Percentiles rank a stretch among this genome's conserved stretches.
phyloP scores from a whole-genome alignment of 37 sponge, comb jelly and placozoan species.

The Agelas oroides region DNA sequence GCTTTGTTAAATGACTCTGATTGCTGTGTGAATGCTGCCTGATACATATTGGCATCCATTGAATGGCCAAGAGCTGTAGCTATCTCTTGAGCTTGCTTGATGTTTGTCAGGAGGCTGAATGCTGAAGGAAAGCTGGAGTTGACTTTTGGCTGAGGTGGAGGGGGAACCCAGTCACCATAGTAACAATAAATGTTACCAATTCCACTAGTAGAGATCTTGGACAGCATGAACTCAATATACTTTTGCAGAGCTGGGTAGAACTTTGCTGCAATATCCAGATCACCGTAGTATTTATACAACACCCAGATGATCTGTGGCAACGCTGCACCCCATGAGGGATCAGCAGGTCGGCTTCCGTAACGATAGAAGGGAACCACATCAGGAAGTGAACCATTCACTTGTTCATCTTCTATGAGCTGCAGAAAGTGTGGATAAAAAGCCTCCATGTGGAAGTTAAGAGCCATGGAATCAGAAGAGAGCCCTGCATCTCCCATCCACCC shows the following conservation, averaged over 20 bases:
- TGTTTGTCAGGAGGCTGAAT: conserved; percentile 55
- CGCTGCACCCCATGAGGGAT: conserved; percentile 81
- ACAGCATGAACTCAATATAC: conserved; percentile 39
- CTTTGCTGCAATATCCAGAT: conserved; percentile 18
- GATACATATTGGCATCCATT: background rate
- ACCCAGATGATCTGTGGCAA: conserved; percentile 65
- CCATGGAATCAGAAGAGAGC: conserved; percentile 68
- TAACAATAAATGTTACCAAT: conserved; percentile 36
- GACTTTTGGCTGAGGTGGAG: conserved; percentile 62
- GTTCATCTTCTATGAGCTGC: conserved; percentile 58
- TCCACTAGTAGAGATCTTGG: conserved; percentile 50
- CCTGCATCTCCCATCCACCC: conserved; percentile 89
- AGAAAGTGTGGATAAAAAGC: conserved; percentile 50
- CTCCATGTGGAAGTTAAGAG: conserved; percentile 63
- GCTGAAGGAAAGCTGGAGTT: conserved; percentile 47
- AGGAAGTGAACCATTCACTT: conserved; percentile 52
- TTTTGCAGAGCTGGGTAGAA: conserved; percentile 12
- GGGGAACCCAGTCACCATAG: conserved; percentile 85
- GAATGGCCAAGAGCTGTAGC: conserved; percentile 27
- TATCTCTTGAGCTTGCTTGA: conserved; percentile 47
- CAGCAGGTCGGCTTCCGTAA: conserved; percentile 68
- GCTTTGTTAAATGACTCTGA: conserved; percentile 50
- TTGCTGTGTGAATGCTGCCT: background rate
- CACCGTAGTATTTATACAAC: conserved; percentile 37
- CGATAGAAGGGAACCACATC: conserved; percentile 78